Percentiles rank a stretch among this genome's conserved stretches.
Evolutionary conservation across 2,113 vertebrate genomes (phyloP).

Genomic region (Lycaon pictus): DNA sequence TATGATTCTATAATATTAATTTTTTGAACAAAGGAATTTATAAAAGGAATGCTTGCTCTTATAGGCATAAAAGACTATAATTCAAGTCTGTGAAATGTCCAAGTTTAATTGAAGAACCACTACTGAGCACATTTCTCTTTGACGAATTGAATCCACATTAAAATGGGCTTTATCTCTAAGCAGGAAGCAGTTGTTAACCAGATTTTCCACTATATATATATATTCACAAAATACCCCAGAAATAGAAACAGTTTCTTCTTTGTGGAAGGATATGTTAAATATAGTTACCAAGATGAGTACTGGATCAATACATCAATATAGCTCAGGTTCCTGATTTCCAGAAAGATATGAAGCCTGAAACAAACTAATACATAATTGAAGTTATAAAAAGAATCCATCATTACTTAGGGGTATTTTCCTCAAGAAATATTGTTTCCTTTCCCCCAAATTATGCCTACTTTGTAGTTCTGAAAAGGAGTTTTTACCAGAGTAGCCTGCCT

Average conservation of each 20-base stretch:
- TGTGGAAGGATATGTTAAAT: conserved; percentile 63
- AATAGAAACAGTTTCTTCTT: conserved; percentile 48
- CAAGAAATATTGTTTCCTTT: conserved; percentile 26
- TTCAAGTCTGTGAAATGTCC: neutral
- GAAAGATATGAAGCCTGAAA: conserved; percentile 53
- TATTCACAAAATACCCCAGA: conserved; percentile 28
- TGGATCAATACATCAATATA: conserved; percentile 57
- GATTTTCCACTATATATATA: conserved; percentile 47
- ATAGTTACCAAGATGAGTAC: conserved; percentile 21
- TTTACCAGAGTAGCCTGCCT: neutral
- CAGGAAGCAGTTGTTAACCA: neutral
- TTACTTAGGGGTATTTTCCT: conserved; percentile 30
- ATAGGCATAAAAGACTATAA: neutral
- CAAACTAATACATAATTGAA: conserved; percentile 56
- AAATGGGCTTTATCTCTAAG: conserved; percentile 30
- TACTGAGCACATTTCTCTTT: neutral
- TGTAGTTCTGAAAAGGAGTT: neutral
- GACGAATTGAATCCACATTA: neutral
- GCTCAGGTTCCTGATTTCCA: conserved; percentile 29
- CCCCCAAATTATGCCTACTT: neutral
- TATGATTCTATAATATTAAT: neutral
- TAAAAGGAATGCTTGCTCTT: neutral
- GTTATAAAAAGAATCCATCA: neutral
- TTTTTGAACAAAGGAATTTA: conserved; percentile 3
- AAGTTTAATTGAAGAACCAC: neutral